phyloP scores from a whole-genome alignment of 2,113 vertebrate genomes.

The Electrona antarctica region DNA sequence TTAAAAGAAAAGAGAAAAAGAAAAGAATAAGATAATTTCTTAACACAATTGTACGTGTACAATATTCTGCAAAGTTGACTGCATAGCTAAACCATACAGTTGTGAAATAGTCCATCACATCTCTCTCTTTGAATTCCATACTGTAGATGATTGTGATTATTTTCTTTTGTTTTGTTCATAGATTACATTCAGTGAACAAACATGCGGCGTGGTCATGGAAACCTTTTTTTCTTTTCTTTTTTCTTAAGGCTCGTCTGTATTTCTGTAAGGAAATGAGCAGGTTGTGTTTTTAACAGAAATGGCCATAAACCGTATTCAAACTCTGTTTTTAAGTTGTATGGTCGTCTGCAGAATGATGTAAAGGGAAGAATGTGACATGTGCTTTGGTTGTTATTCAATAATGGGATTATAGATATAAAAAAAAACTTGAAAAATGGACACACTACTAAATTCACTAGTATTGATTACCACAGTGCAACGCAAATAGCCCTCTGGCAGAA shows the following conservation, averaged over 20 bases:
- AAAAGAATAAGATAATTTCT: neutral
- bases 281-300: conserved; percentile 2
- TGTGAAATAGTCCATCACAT: neutral
- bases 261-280: neutral
- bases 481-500: neutral
- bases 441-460: neutral
- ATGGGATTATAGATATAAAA: neutral
- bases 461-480: neutral
- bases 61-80: neutral
- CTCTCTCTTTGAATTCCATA: neutral
- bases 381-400: neutral
- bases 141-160: neutral
- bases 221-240: neutral
- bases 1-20: too few species aligned
- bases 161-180: neutral
- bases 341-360: neutral
- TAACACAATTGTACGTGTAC: neutral
- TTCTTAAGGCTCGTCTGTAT: neutral
- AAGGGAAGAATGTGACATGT: conserved; percentile 17
- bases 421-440: neutral
- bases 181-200: neutral
- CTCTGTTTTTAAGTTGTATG: conserved; percentile 3
- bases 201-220: neutral
- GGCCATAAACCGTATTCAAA: neutral
- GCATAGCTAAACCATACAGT: neutral